Percentiles rank a stretch among this genome's conserved stretches.
Evolutionary conservation across 2,113 vertebrate genomes (phyloP).

Genomic region (Thermophis baileyi): DNA sequence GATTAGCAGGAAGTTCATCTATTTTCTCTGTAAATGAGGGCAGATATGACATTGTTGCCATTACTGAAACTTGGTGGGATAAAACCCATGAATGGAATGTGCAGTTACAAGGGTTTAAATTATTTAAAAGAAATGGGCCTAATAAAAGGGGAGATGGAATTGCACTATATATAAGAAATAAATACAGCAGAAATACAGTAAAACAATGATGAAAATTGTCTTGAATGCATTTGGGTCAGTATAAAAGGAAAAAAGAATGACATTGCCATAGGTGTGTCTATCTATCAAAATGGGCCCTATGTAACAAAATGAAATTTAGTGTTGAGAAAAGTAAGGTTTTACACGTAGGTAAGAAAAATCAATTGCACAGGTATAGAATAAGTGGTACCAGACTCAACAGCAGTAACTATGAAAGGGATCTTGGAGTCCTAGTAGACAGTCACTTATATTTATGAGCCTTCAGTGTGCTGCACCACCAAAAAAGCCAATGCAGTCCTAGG

Average conservation of each 20-base stretch:
- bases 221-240: neutral
- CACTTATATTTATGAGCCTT: neutral
- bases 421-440: neutral
- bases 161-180: neutral
- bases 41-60: neutral
- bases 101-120: no score
- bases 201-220: neutral
- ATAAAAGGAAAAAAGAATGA: no score
- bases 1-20: neutral
- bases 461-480: neutral
- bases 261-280: no score
- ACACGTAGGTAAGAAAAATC: no score
- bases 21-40: neutral
- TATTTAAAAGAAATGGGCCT: neutral
- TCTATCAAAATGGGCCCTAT: no score
- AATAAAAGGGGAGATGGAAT: neutral
- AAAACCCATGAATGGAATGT: no score
- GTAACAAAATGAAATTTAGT: no score
- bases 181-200: neutral
- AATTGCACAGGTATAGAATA: no score
- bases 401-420: neutral
- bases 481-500: neutral
- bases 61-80: neutral
- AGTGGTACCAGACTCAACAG: no score
- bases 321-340: no score